Conservation (phyloP, 2,797 vertebrate species). For the Coilia nasus region DNA sequence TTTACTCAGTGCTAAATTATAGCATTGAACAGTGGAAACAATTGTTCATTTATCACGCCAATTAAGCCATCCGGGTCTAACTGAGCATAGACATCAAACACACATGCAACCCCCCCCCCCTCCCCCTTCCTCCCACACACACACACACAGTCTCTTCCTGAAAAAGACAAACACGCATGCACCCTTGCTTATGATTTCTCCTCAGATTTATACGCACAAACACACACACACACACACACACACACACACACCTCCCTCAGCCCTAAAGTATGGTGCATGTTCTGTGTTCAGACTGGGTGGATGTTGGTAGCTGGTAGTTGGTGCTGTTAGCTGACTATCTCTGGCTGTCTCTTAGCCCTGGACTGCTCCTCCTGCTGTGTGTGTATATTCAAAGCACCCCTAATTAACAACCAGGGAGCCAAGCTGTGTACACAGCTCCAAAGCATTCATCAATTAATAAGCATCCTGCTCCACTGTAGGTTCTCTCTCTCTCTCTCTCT, state of each 20-base stretch:
- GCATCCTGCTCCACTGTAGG: neutral
- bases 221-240: neutral
- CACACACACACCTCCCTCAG: neutral
- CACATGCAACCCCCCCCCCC: neutral
- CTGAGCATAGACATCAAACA: constrained; percentile 14
- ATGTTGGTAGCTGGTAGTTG: neutral
- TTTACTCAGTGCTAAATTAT: constrained; percentile 4
- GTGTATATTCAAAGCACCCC: constrained; percentile 32
- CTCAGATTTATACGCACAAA: neutral
- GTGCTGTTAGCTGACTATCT: neutral
- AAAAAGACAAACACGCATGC: neutral
- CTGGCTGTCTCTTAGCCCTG: neutral
- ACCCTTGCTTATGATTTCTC: no score
- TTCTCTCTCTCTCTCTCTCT: no score
- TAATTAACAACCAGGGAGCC: constrained; percentile 46
- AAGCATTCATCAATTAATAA: constrained; percentile 34
- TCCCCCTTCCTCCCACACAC: neutral
- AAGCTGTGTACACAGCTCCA: constrained; percentile 24
- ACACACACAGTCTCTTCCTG: no score
- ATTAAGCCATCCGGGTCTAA: constrained; percentile 5
- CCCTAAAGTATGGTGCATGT: neutral
- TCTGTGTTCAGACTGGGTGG: neutral
- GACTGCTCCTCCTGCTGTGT: neutral
- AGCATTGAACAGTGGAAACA: neutral
- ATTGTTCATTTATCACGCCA: constrained; percentile 22